Evolutionary conservation across 2,888 invertebrate species (phyloP).

Genomic region (Ischnus inquisitorius): DNA sequence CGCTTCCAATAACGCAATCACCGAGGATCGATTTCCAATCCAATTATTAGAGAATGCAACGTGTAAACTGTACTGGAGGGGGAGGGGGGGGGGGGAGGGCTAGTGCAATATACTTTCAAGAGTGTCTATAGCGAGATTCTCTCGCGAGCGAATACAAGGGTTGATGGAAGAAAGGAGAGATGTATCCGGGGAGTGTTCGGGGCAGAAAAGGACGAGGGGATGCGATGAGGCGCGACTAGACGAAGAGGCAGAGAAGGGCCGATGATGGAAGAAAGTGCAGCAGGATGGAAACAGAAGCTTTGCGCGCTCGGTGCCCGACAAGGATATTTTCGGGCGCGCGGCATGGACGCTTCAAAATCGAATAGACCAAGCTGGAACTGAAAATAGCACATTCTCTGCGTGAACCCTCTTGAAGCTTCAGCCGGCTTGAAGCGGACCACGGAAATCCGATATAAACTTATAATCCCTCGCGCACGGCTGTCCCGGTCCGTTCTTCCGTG

Average conservation of each 20-base stretch:
- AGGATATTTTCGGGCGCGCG: constrained; percentile 17
- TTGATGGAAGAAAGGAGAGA: constrained; percentile 8
- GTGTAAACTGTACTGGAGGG: constrained; percentile 78
- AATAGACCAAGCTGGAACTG: constrained; percentile 73
- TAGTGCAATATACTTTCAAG: constrained; percentile 82
- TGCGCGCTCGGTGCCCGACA: constrained; percentile 23
- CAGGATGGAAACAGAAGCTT: constrained; percentile 64
- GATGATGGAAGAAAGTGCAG: constrained; percentile 64
- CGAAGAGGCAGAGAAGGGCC: constrained; percentile 13
- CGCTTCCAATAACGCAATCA: constrained; percentile 76
- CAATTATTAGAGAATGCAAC: constrained; percentile 83
- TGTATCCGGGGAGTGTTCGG: constrained; percentile 11
- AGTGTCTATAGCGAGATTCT: constrained; percentile 69
- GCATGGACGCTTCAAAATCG: constrained; percentile 75
- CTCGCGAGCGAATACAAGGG: constrained; percentile 44
- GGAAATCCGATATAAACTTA: constrained; percentile 76
- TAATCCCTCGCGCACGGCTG: constrained; percentile 70
- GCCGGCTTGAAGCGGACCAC: constrained; percentile 68
- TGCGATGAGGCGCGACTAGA: constrained; percentile 21
- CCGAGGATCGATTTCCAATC: constrained; percentile 82
- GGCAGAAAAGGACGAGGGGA: not conserved
- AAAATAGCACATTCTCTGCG: constrained; percentile 22
- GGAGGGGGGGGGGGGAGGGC: not conserved
- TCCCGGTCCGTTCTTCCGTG: constrained; percentile 55
- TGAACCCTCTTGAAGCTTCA: not conserved